Conservation (phyloP, 2,888 invertebrate species). For the Drosophila dives region DNA sequence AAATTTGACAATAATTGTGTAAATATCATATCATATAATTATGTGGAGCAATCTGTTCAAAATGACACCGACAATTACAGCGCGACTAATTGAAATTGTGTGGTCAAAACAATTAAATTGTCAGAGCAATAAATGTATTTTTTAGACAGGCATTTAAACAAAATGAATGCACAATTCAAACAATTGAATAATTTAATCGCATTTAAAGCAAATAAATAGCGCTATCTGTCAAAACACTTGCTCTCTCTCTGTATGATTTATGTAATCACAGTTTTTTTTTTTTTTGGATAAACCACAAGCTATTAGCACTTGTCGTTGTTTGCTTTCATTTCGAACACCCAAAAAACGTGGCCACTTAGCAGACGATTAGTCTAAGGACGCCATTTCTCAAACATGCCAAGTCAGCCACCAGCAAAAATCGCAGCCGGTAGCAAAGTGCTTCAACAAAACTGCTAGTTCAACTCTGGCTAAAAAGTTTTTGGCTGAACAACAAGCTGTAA, state of each 20-base stretch:
- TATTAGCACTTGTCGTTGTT: neutral
- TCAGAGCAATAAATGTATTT: neutral
- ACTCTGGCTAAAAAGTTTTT: constrained; percentile 37
- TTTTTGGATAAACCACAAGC: constrained; percentile 1
- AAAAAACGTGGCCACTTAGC: constrained; percentile 58
- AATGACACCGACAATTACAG: neutral
- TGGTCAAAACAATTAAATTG: constrained; percentile 6
- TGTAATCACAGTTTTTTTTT: constrained; percentile 5
- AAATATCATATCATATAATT: neutral
- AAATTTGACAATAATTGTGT: neutral
- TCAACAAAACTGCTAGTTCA: constrained; percentile 35
- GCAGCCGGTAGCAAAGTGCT: constrained; percentile 37
- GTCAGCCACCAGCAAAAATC: constrained; percentile 19
- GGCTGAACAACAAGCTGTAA: constrained; percentile 72
- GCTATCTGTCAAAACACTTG: neutral
- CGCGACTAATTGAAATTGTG: neutral
- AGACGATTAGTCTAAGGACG: constrained; percentile 59
- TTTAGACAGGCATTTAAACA: neutral
- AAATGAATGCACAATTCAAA: neutral
- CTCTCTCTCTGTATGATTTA: neutral
- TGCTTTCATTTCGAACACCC: neutral
- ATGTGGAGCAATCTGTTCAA: neutral
- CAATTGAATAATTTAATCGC: neutral
- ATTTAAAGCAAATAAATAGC: neutral
- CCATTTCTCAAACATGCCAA: constrained; percentile 55